phyloP scores from a whole-genome alignment of 1,140 invertebrate genomes.

The Aleiodes sp. region DNA sequence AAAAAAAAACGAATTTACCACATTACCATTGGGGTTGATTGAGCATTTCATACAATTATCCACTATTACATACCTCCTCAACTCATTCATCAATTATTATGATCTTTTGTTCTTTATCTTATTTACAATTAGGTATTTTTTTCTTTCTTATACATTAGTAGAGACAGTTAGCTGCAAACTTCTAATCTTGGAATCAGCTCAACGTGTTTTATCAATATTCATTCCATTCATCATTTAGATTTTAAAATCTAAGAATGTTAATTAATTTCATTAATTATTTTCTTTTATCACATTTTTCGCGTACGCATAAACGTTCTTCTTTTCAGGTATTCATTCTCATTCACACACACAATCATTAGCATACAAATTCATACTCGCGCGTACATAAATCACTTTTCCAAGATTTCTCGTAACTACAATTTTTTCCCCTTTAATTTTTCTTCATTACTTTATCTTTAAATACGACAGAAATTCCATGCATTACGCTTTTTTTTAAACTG shows the following conservation, averaged over 20 bases:
- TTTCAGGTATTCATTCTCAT: constrained; percentile 39
- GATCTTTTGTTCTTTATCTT: constrained; percentile 54
- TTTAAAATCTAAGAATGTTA: constrained; percentile 53
- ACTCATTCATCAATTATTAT: constrained; percentile 12
- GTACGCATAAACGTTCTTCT: constrained; percentile 49
- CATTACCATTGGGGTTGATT: too few species aligned
- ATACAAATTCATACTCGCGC: too few species aligned
- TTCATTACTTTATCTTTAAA: background rate
- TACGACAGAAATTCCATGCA: constrained; percentile 11
- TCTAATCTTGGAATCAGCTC: constrained; percentile 57
- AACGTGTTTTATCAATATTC: constrained; percentile 49
- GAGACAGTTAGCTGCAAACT: constrained; percentile 54
- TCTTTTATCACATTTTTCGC: constrained; percentile 64
- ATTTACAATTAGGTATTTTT: constrained; percentile 61
- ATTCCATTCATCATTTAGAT: constrained; percentile 18
- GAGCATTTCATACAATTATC: constrained; percentile 12
- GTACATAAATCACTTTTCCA: too few species aligned
- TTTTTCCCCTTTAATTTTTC: background rate
- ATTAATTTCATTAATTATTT: constrained; percentile 62
- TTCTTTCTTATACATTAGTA: constrained; percentile 55
- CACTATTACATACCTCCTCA: constrained; percentile 7
- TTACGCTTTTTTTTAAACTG: background rate
- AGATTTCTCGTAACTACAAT: background rate
- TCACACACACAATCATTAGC: constrained; percentile 3
- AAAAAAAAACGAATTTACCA: too few species aligned